Percentiles rank a stretch among this genome's conserved stretches.
Evolutionary conservation across 2,113 vertebrate species (phyloP).

Genomic region (Actinemys pallida): DNA sequence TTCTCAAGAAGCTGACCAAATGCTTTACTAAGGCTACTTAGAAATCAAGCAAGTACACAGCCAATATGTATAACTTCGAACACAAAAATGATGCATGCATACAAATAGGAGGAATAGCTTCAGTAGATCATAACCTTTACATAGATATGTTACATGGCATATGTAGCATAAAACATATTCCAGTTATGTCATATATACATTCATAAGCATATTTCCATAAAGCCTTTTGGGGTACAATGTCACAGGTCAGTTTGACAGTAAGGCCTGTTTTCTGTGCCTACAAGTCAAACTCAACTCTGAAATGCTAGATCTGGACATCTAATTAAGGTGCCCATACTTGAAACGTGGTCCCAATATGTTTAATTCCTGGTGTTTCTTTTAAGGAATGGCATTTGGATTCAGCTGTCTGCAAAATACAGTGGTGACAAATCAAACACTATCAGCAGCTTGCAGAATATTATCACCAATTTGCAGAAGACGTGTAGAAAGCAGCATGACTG

Average conservation of each 20-base stretch:
- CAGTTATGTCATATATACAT: too few species aligned
- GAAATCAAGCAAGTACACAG: too few species aligned
- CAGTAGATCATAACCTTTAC: too few species aligned
- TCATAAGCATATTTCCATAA: too few species aligned
- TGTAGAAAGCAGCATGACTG: background rate
- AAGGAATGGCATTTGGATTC: background rate
- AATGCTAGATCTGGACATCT: background rate
- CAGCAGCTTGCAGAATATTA: background rate
- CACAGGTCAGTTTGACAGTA: background rate
- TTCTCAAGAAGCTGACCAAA: too few species aligned
- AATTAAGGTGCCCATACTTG: background rate
- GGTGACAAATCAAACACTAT: background rate
- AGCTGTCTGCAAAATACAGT: background rate
- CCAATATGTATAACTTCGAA: too few species aligned
- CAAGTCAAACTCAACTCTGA: rapidly evolving
- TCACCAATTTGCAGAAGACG: background rate
- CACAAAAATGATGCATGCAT: too few species aligned
- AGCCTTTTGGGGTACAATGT: too few species aligned
- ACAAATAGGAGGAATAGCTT: too few species aligned
- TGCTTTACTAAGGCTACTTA: too few species aligned
- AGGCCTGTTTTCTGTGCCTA: background rate
- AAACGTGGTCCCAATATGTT: background rate
- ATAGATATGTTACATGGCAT: too few species aligned
- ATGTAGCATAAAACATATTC: too few species aligned
- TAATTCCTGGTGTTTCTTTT: background rate